Evolutionary conservation across 2,797 vertebrate genomes (phyloP).

Genomic region (Dromococcyx pavoninus): DNA sequence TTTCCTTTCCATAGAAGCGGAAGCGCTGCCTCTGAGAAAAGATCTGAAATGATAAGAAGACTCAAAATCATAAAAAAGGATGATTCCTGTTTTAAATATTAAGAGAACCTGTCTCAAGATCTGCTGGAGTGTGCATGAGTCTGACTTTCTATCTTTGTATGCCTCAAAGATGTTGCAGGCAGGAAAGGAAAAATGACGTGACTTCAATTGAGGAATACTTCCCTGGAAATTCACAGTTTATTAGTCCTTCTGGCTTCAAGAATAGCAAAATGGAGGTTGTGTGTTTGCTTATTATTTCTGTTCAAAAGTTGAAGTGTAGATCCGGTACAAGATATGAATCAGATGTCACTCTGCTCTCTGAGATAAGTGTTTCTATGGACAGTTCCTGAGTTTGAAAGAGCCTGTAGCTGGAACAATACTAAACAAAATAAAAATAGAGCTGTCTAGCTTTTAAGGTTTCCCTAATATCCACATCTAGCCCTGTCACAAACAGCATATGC

Average conservation of each 20-base stretch:
- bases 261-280: not conserved
- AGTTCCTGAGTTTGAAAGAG: not conserved
- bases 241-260: not conserved
- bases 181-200: not conserved
- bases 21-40: not conserved
- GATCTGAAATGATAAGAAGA: not conserved
- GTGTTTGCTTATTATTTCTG: not conserved
- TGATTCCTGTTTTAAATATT: not conserved
- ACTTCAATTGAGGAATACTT: not conserved
- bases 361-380: not conserved
- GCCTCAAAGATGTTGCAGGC: not conserved
- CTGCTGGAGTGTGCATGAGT: not conserved
- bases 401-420: not conserved
- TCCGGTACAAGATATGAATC: not conserved
- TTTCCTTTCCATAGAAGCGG: not conserved
- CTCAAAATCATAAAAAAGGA: not conserved
- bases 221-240: slow-evolving; percentile 13
- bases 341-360: not conserved
- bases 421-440: not conserved
- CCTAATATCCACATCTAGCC: not conserved
- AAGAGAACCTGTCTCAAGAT: not conserved
- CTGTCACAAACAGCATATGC: not conserved
- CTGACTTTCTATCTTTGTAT: not conserved
- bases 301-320: not conserved
- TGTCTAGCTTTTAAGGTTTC: not conserved